Evolutionary conservation across 2,797 vertebrate genomes (phyloP), one percentile per base, ranked within the genome.

Genomic region (Scomberomorus guttatus): DNA sequence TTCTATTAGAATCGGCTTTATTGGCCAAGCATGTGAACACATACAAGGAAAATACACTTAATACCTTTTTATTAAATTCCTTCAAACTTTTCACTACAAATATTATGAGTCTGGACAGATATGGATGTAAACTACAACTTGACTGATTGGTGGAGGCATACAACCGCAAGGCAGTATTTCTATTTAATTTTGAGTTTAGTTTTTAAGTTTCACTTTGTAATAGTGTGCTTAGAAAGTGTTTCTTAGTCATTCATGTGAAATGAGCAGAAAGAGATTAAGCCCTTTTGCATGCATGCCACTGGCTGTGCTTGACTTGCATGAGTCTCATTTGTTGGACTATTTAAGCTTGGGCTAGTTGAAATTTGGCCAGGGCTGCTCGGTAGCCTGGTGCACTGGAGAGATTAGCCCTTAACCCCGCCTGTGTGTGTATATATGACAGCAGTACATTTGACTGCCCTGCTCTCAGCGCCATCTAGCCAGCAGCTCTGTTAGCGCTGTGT

Each of bases 401-500:
- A 80, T 88, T 82, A 90, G 75, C 66, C 84, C 78, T 86, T 82
- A 56, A 86, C 76, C 84, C 60, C 1, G 17, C 56, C 39, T 75
- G 48, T 75, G 29, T 75, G 62, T 76, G 60, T 71, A 9, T 73
- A 29, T 73, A 29, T 67, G 76, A 77, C 70, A 78, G 66, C 71
- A 63, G 68, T 60, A 52, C 61, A 67, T 74, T 83, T 81, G 76
- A 80, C 81, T 59, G 69, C 52, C 60, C 57, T 2, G 61, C 80
- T 18, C 34, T 70, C 62, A 72, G 80, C 66, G 2, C 44, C 1
- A 5, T 62, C 22, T 59, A 63, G 81, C 86, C 86, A 48, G 76
- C 81, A 80, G 84, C 82, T 87, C 84, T 85, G 85, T 88, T 88
- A 89, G 72, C 46, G 37, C 68, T 4, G 54, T 42, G 72, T 83